phyloP scores from a whole-genome alignment of 2,797 vertebrate genomes.

The Pseudomugil tenellus region DNA sequence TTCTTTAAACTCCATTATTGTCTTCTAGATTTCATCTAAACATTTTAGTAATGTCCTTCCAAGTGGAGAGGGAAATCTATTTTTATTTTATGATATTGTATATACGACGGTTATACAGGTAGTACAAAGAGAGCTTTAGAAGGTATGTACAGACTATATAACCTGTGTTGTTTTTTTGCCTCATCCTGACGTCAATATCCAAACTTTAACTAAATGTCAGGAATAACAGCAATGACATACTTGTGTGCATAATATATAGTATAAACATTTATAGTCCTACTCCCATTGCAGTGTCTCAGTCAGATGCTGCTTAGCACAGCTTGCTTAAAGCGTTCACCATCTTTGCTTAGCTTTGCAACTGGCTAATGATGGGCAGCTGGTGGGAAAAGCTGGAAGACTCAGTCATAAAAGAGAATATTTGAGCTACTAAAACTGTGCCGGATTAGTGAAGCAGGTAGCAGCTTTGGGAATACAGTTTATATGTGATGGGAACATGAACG shows the following conservation, averaged over 20 bases:
- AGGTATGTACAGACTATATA: not conserved
- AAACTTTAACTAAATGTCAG: not conserved
- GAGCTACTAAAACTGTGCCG: not conserved
- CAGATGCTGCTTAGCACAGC: not conserved
- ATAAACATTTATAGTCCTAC: not conserved
- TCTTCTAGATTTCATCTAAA: constrained; percentile 32
- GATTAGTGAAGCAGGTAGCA: not conserved
- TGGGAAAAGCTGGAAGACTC: not conserved
- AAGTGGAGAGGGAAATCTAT: not conserved
- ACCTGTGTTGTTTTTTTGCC: not conserved
- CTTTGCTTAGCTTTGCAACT: not conserved
- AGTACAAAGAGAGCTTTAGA: not conserved
- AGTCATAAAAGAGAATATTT: not conserved
- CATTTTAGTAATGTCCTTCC: constrained; percentile 19
- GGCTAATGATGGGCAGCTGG: not conserved
- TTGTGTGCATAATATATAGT: not conserved
- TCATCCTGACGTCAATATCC: constrained; percentile 6
- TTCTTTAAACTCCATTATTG: constrained; percentile 18
- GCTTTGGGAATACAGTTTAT: not conserved
- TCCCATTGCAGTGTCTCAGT: not conserved
- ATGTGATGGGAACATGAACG: not conserved
- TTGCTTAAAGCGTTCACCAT: not conserved
- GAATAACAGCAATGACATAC: not conserved
- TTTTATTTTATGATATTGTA: constrained; percentile 4
- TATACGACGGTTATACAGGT: not conserved